Evolutionary conservation across 2,888 invertebrate genomes (phyloP), one percentile per base, ranked within the genome.

Genomic region (Agrotis clavis): DNA sequence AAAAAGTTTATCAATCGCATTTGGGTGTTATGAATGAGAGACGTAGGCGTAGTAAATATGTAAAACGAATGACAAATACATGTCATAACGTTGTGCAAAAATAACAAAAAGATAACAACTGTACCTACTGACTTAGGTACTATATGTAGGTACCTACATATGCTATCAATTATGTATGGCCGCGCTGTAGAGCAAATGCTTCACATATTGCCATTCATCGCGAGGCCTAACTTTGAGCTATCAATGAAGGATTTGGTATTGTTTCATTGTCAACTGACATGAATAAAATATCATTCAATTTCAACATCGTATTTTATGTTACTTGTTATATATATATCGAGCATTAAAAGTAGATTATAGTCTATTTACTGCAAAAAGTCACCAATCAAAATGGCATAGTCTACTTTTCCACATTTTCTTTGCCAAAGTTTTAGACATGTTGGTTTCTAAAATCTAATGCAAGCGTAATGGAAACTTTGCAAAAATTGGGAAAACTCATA

Each of bases 191-290:
- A 83, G 66, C 64, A 69, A 70, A 59, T 68, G 62, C 30, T 47
- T 57, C 41, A 53, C 21, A 68, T 61, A 76, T 84, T 77, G 67
- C 67, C 67, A 84, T 77, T 81, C 70, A 75, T 67, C 53, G 73
- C 57, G 45, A 66, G 63, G 19, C 45, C 14, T 66, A 56, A 71
- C 60, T 47, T 61, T 71, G 25, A 63, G 73, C 41, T 54, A 57
- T 70, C 76, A 73, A 76, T 60, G 67, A 69, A 62, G 67, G 67
- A 73, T 67, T 70, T 59, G 56, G 56, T 74, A 68, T 75, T 83
- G 62, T 73, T 73, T 66, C 59, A 69, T 73, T 74, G 69, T 66
- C 66, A 53, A 59, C 25, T 63, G 47, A 25, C 45, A 67, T 68
- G 51, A 82, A 82, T 73, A 79, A 66, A 71, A 65, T 53, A 47